Evolutionary conservation across 2,113 vertebrate species (phyloP).

Genomic region (Empidonax traillii): DNA sequence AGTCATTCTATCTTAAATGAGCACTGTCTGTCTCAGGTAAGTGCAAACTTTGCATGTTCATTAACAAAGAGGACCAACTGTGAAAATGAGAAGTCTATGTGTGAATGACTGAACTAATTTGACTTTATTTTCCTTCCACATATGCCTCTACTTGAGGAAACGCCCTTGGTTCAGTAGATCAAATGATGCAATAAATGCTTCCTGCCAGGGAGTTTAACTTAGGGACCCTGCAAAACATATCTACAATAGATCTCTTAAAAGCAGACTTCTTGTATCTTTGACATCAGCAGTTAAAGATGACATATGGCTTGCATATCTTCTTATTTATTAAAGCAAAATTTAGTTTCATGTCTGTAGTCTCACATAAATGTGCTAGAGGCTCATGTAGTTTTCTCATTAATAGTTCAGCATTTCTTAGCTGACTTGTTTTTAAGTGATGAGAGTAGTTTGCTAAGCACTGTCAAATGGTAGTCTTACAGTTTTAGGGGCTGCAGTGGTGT

Average conservation of each 20-base stretch:
- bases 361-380: rapidly evolving
- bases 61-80: background rate
- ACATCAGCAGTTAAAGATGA: background rate
- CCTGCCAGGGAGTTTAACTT: background rate
- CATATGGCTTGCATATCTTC: background rate
- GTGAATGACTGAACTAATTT: background rate
- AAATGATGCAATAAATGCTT: background rate
- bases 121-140: background rate
- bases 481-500: background rate
- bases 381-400: background rate
- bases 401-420: background rate
- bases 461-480: background rate
- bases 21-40: background rate
- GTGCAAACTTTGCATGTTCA: background rate
- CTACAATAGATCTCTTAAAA: background rate
- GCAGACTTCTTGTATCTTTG: background rate
- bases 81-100: background rate
- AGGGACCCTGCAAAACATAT: background rate
- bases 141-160: background rate
- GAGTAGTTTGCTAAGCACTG: background rate
- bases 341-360: background rate
- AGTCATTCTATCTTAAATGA: background rate
- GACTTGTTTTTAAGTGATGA: background rate
- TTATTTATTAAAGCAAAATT: background rate
- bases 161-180: background rate